Evolutionary conservation across 2,797 vertebrate genomes (phyloP).

Genomic region (Furcifer pardalis): DNA sequence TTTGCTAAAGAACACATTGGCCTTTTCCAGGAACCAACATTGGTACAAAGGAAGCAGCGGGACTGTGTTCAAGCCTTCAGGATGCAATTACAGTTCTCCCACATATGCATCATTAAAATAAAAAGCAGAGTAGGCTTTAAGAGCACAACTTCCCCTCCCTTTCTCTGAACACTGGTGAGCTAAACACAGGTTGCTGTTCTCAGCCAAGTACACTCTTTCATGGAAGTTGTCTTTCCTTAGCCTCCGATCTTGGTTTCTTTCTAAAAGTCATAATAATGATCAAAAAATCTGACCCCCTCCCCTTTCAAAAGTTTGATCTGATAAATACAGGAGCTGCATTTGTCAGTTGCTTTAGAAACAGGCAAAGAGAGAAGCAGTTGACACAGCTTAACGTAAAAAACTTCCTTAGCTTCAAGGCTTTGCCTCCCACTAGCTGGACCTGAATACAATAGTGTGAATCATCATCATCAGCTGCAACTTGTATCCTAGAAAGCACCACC

Average conservation of each 20-base stretch:
- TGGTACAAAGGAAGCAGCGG: constrained; percentile 8
- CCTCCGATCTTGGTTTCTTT: constrained; percentile 7
- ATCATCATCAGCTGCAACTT: no score
- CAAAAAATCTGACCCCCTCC: neutral
- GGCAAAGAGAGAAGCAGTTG: constrained; percentile 12
- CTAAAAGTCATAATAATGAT: neutral
- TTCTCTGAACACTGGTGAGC: neutral
- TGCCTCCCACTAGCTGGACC: fast-evolving
- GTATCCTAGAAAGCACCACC: no score
- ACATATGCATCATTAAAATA: neutral
- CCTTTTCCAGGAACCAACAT: neutral
- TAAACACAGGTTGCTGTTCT: constrained; percentile 26
- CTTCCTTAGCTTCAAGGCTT: neutral
- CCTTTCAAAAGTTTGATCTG: constrained; percentile 25
- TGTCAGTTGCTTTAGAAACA: constrained; percentile 59
- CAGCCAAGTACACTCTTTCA: constrained; percentile 16
- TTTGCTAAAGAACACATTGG: neutral
- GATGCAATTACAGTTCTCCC: constrained; percentile 29
- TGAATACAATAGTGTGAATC: neutral
- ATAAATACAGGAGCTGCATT: constrained; percentile 28
- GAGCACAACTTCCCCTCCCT: neutral
- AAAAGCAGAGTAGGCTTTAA: neutral
- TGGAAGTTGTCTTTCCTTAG: constrained; percentile 31
- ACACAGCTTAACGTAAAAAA: neutral
- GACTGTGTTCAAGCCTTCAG: neutral